Evolutionary conservation across 2,888 invertebrate genomes (phyloP), one percentile per base, ranked within the genome.

Genomic region (Choristoneura rosaceana): DNA sequence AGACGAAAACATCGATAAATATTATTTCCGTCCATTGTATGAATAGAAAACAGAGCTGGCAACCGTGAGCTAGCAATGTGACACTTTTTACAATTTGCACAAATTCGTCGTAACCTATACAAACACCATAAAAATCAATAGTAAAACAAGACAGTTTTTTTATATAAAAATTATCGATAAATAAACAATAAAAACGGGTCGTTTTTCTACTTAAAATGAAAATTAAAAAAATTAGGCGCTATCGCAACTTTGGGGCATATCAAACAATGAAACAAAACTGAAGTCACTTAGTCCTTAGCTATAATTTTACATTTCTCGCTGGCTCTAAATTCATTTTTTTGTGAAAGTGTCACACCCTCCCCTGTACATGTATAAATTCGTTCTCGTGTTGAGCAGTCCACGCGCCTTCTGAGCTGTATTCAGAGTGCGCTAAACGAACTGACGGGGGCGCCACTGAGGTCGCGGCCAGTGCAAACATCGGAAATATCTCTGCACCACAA

Each of bases 361-460:
- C 61, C 71, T 76, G 43, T 74, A 76, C 71, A 71, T 68, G 58
- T 67, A 76, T 79, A 80, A 81, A 83, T 81, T 80, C 82, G 80
- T 77, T 75, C 76, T 64, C 82, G 75, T 75, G 66, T 62, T 71
- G 65, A 69, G 61, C 67, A 70, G 70, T 68, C 2, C 74, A 69
- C 62, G 74, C 68, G 66, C 71, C 71, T 67, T 71, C 75, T 76
- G 74, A 77, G 80, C 83, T 80, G 82, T 79, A 76, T 79, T 78
- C 84, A 84, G 84, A 84, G 84, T 79, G 82, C 78, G 71, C 77
- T 74, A 76, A 59, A 62, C 62, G 45, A 62, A 45, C 47, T 74
- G 76, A 76, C 77, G 75, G 71, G 77, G 76, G 78, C 75, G 69
- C 76, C 77, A 78, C 77, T 55, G 69, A 75, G 62, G 69, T 73